Evolutionary conservation across 2,113 vertebrate species (phyloP), one percentile per base, ranked within the genome.

Genomic region (Neoarius graeffei): DNA sequence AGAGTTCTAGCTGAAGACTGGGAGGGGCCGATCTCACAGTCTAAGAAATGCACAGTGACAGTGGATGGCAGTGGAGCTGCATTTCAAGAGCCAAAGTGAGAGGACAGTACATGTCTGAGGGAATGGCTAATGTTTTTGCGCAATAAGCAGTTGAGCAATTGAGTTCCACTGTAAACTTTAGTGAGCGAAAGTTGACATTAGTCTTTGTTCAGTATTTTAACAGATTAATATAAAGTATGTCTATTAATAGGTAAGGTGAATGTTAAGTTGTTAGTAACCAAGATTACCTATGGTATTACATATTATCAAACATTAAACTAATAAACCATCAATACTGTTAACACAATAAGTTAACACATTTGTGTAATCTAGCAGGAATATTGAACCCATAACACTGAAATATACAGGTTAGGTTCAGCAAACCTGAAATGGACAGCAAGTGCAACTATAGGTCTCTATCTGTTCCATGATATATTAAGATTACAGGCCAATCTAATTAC

Each of bases 1-100:
- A 90, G 85, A 62, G 95, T 93, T 1, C 87, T 96, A 57, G 89
- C 85, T 0, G 95, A 95, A 0, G 94, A 94, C 2, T 57, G 60
- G 0, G 91, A 92, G 0, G 87, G 83, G 1, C 91, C 83, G n/a
- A 87, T n/a, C 0, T 64, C 27, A 8, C 90, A 93, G 87, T 90
- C 91, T 42, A 89, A 91, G 1, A 92, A 91, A 0, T 89, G 59
- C 15, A 86, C 76, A 81, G 56, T 27, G 20, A 60, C 57, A 2
- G 0, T 92, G 83, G 93, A 93, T 0, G 90, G 94, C 23, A 93
- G 88, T 35, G 0, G 0, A 81, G 0, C 2, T 92, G 84, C 5
- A 35, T 19, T 42, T 42, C 74, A 66, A 76, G 83, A 35, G 27
- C 30, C 3, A 48, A 83, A 62, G 60, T 15, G 14, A 23, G 27